Base-by-base conservation (phyloP, 2,113 vertebrate species). In the Danio rerio region DNA sequence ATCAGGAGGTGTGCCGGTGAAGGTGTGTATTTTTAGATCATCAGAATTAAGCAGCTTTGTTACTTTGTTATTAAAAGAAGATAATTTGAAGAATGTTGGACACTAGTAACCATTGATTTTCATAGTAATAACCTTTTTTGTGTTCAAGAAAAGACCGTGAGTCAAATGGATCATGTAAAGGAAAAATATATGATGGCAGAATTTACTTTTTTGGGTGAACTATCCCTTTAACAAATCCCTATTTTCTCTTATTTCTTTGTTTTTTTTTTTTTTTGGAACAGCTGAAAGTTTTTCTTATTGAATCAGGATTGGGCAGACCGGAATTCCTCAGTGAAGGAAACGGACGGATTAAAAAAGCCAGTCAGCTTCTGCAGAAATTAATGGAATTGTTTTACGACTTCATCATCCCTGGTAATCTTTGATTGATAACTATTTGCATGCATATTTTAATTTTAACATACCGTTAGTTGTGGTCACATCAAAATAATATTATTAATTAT, bases 301-400 rank as follows among this genome's bases (percentile, higher is more conserved):
- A 98, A 90, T 82, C 90, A 71, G 97, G 96, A 0, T 90, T 99
- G 31, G 93, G 95, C 43, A 97, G 96, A 87, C 92, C 94, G 0
- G 97, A 98, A 71, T 97, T 96, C 88, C 93, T 96, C 78, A 98
- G 97, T 77, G 96, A 98, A 85, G 96, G 96, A 90, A 95, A 92
- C 81, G 93, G 95, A 80, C 95, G 96, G 73, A 93, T 97, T 86
- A 98, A 94, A 91, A 99, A 98, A 88, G 94, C 95, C 71, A 98
- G 95, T 90, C 96, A 96, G 72, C 91, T 98, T 4, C 94, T 97
- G 91, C 97, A 98, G 88, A 98, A 95, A 90, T 86, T 98, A 43
- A 98, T 99, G 96, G 97, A 97, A 84, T 94, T 95, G 56, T 95
- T 96, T 85, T 95, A 98, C 56, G 94, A 95, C 88, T 96, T 97